phyloP scores from a whole-genome alignment of 1,140 invertebrate species.

The Drosophila persimilis region DNA sequence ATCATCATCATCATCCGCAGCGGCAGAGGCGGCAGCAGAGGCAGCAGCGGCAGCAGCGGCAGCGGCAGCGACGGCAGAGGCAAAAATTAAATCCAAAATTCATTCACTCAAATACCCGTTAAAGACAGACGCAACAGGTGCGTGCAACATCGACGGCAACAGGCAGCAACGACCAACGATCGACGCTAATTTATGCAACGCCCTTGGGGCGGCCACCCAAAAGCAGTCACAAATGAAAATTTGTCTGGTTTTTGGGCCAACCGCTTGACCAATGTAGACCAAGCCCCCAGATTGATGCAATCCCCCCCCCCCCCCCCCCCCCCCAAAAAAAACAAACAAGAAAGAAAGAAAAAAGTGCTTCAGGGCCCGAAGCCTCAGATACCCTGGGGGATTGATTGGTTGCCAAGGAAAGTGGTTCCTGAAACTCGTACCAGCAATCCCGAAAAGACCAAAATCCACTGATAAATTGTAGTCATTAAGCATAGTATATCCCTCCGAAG shows the following conservation, averaged over 20 bases:
- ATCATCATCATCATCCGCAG: conserved; percentile 29
- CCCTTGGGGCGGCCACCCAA: conserved; percentile 52
- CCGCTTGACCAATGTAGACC: conserved; percentile 12
- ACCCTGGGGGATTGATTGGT: no score
- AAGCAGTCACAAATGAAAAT: conserved; percentile 31
- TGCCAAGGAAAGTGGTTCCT: no score
- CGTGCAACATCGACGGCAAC: not conserved
- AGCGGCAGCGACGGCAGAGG: conserved; percentile 3
- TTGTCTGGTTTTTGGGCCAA: not conserved
- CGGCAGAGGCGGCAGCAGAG: conserved; percentile 5
- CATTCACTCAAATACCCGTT: conserved; percentile 52
- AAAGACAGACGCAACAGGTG: conserved; percentile 40
- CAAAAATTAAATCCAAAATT: conserved; percentile 33
- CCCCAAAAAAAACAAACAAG: no score
- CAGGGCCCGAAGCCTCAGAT: not conserved
- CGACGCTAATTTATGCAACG: conserved; percentile 74
- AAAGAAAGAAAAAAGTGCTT: not conserved
- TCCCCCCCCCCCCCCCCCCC: not conserved
- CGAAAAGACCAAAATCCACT: no score
- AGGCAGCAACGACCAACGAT: conserved; percentile 38
- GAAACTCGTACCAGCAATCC: no score
- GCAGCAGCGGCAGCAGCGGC: not conserved
- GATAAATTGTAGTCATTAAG: not conserved
- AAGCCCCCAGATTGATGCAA: conserved; percentile 33
- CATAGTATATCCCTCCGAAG: no score